Base-by-base conservation (phyloP, 1,140 invertebrate species). In the Zaprionus ornatus region DNA sequence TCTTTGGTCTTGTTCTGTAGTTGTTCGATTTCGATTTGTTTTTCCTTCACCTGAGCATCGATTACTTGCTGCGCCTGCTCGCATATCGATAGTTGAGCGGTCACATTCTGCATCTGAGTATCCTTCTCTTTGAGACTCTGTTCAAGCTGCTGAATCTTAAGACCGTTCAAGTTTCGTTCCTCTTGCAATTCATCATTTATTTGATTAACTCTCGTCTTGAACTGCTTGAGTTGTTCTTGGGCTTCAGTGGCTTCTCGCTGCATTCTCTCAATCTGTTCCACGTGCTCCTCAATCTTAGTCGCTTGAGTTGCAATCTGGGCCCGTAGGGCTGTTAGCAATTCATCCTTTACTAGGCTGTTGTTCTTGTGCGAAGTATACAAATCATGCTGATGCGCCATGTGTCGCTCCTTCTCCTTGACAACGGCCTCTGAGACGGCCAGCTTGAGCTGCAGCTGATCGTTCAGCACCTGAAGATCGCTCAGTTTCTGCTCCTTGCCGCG, bases 281-380 rank as follows among this genome's bases (percentile, higher is more conserved):
- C 4, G 23, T 63, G 55, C 3, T 27, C 12, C 19, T 65, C 25
- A 9, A 62, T 62, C 19, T 23, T 9, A 1, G 25, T 23, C 23
- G 40, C 59, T 2, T 61, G 37, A 7, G 37, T 1, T 12, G 37
- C 7, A 3, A 55, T 19, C 23, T 65, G 69, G 5, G 1, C 3
- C 7, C 52, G 45, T 12, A 48, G 40, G 0, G 54, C 19, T 12
- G n/a, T 50, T 3, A 72, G 12, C 9, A 65, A 17, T 13, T 72
- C 69, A n/a, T 72, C 69, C 52, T 65, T 56, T 9, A 57, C 17
- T 3, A 27, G 23, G 27, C 69, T 72, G 10, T 57, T 56, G n/a
- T 65, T 72, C 19, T 12, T 48, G 9, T 65, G n/a, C 1, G 40
- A 12, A 1, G n/a, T 37, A n/a, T 63, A 57, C 4, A 65, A 10